Percentiles rank a stretch among this genome's conserved stretches.
Evolutionary conservation across 2,888 invertebrate genomes (phyloP).

Genomic region (Osmoderma eremita): DNA sequence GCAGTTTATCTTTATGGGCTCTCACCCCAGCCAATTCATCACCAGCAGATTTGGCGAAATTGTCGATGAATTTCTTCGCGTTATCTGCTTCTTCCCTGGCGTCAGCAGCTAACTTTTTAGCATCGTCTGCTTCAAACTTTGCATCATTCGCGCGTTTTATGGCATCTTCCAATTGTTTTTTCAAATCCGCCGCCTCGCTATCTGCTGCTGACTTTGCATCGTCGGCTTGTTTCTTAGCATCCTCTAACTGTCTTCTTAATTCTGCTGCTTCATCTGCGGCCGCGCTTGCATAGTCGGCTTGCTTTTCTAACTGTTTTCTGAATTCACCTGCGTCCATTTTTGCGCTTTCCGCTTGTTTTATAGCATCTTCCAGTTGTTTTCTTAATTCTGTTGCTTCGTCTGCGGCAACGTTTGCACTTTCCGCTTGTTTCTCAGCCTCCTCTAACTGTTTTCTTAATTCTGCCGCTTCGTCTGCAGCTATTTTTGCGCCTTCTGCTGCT

Average conservation of each 20-base stretch:
- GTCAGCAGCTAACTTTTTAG: neutral
- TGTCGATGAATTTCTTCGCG: neutral
- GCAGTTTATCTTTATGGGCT: constrained; percentile 17
- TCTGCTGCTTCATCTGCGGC: neutral
- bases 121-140: constrained; percentile 17
- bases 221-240: neutral
- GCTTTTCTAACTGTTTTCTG: constrained; percentile 16
- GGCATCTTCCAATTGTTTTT: neutral
- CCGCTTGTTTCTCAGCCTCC: too few species aligned
- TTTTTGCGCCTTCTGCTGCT: neutral
- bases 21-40: neutral
- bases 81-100: neutral
- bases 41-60: neutral
- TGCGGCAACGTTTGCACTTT: too few species aligned
- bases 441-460: constrained; percentile 15
- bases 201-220: neutral
- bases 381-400: constrained; percentile 3
- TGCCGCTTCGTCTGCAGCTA: neutral
- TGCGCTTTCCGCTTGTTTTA: neutral
- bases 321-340: constrained; percentile 5
- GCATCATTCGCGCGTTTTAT: neutral
- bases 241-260: constrained; percentile 16
- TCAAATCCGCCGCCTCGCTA: too few species aligned
- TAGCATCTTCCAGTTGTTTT: constrained; percentile 2
- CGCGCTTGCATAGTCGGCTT: neutral